These are phyloP conservation scores for Alligator sinensis DNA, from an alignment of 2,113 vertebrate species.

Conservation along the genomic window DNA sequence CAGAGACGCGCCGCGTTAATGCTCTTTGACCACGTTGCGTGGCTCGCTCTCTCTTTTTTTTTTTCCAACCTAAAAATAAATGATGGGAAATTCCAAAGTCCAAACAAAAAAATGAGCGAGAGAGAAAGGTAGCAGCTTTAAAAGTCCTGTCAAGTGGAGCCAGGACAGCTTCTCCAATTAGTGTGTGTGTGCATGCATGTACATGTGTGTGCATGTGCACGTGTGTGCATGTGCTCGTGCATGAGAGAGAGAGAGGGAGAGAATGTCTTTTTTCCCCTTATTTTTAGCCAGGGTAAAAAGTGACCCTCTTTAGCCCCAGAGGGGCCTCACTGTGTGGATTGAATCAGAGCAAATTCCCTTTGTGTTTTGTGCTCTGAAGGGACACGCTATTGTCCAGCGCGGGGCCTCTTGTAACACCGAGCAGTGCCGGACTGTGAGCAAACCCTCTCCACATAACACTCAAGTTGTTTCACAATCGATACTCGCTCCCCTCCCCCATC, in stretches of 20 bases:
- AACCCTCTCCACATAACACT: constrained; percentile 57
- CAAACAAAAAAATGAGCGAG: background rate
- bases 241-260: background rate
- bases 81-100: constrained; percentile 40
- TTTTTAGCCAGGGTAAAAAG: constrained; percentile 74
- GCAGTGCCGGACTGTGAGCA: constrained; percentile 42
- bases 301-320: constrained; percentile 79
- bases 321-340: constrained; percentile 80
- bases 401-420: constrained; percentile 67
- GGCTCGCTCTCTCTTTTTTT: background rate
- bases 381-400: constrained; percentile 76
- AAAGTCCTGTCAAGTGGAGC: constrained; percentile 47
- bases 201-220: background rate
- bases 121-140: constrained; percentile 34
- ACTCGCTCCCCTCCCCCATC: constrained; percentile 54
- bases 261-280: constrained; percentile 47
- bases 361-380: constrained; percentile 78
- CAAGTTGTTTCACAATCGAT: constrained; percentile 65
- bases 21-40: constrained; percentile 43
- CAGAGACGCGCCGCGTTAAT: constrained; percentile 23
- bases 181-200: background rate
- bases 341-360: constrained; percentile 81
- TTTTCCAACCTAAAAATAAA: constrained; percentile 61
- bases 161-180: constrained; percentile 1
- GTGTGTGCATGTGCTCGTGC: background rate